Evolutionary conservation across 2,888 invertebrate genomes (phyloP), one percentile per base, ranked within the genome.

Genomic region (Syritta pipiens): DNA sequence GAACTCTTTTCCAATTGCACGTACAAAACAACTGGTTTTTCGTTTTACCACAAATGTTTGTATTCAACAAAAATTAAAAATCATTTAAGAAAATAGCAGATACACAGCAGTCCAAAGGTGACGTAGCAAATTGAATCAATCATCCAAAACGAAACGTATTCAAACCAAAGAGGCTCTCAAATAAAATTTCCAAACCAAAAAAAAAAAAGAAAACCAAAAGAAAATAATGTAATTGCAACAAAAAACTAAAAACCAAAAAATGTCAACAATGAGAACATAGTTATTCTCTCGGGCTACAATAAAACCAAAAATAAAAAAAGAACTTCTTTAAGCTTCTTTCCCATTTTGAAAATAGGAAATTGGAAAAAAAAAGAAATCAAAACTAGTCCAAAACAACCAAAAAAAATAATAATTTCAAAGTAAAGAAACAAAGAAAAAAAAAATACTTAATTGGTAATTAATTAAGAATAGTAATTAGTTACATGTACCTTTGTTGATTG

Each of bases 401-500:
- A 28, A 55, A 60, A 55, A 49, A 22, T 28, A 20, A 9, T 42
- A 30, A 17, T 9, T 48, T 44, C 37, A 37, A 48, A 14, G 28
- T 12, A 19, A 10, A 12, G n/a, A 62, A 76, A 68, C 32, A 1
- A 22, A 53, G 9, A 51, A 26, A 74, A 74, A 65, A 42, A 30
- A 55, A 65, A 57, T 63, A 49, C 35, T 60, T 71, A 71, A 30
- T 40, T 60, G 59, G 42, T 65, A 77, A 62, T 59, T 44, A 68
- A 53, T 44, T 53, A 67, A 69, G 67, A 69, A 72, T 74, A 81
- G 42, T 72, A 69, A 77, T 67, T 62, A 79, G 79, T 74, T 62
- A 74, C 67, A 83, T 84, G 87, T 89, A 89, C 89, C 89, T 89
- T 89, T 85, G 87, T 88, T 85, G 86, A 86, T 87, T 88, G 88